Percentiles rank a stretch among this genome's conserved stretches.
These are phyloP conservation scores for Hippocampus abdominalis DNA, from an alignment of 2,113 vertebrate genomes.

Conservation along the genomic window DNA sequence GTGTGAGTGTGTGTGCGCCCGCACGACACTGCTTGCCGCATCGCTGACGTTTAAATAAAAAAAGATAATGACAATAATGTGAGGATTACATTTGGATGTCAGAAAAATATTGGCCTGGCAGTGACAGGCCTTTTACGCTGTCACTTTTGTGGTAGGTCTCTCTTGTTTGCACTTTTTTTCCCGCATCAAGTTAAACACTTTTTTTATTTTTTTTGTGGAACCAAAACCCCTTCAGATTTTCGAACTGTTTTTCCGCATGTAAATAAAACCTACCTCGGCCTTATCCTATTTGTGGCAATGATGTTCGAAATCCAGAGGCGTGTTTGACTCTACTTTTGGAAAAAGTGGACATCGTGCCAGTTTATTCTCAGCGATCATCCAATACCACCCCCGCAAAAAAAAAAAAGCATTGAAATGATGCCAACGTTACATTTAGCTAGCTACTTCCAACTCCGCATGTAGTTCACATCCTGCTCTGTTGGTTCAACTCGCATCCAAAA, in stretches of 20 bases:
- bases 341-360: neutral
- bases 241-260: neutral
- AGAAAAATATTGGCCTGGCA: slow-evolving; percentile 38
- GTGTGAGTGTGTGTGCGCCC: slow-evolving; percentile 1
- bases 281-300: neutral
- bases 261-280: neutral
- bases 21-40: slow-evolving; percentile 1
- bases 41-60: slow-evolving; percentile 32
- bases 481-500: no score
- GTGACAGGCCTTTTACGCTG: slow-evolving; percentile 47
- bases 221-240: neutral
- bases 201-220: neutral
- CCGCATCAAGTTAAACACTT: neutral
- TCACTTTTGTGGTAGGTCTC: slow-evolving; percentile 46
- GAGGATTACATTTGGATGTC: slow-evolving; percentile 30
- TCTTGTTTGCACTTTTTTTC: slow-evolving; percentile 19
- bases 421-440: no score
- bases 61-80: slow-evolving; percentile 38
- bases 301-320: neutral
- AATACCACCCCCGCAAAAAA: no score
- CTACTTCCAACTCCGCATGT: no score
- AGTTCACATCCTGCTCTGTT: no score
- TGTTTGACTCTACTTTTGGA: neutral
- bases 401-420: no score
- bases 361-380: no score